Base-by-base conservation (phyloP, 2,113 vertebrate genomes). In the Catharus bicknelli region DNA sequence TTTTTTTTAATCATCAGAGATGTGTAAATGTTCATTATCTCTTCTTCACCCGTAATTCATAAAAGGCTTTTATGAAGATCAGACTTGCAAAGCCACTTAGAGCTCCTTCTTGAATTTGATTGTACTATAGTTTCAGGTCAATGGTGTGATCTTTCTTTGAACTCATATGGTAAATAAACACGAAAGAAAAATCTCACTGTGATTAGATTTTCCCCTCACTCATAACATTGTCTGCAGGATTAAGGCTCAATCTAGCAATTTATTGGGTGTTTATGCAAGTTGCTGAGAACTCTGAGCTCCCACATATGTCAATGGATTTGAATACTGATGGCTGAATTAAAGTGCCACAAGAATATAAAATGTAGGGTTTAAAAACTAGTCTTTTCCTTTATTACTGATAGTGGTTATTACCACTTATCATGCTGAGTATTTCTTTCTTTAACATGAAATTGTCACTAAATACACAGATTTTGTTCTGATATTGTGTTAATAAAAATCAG, bases 271-370 rank as follows among this genome's bases (percentile, higher is more conserved):
- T 95, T 90, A 78, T 61, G 59, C 86, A 90, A 88, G 77, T 89
- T 87, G 62, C 66, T 89, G 78, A 95, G 50, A 58, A 66, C 62
- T 82, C 69, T 82, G 81, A 86, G 42, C 80, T 92, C 36, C 74
- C 81, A 51, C 50, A 93, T 69, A 82, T 84, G 42, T 82, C 81
- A 88, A 7, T 81, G 88, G 64, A 86, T 94, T 96, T 94, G 88
- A 90, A 90, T 96, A 88, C 83, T 95, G 83, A 89, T 94, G 80
- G 48, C 69, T 88, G 83, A 94, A 92, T 94, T 94, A 84, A 50
- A 93, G 40, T 67, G 20, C 19, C 29, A 61, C 40, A 54, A 70
- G 88, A 86, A 79, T 81, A 85, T 89, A 78, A 73, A 74, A 87
- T 58, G 10, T 66, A 19, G 40, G 67, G 19, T 87, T 93, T 89